Conservation (phyloP, 1,140 invertebrate genomes). For the Musca vetustissima region DNA sequence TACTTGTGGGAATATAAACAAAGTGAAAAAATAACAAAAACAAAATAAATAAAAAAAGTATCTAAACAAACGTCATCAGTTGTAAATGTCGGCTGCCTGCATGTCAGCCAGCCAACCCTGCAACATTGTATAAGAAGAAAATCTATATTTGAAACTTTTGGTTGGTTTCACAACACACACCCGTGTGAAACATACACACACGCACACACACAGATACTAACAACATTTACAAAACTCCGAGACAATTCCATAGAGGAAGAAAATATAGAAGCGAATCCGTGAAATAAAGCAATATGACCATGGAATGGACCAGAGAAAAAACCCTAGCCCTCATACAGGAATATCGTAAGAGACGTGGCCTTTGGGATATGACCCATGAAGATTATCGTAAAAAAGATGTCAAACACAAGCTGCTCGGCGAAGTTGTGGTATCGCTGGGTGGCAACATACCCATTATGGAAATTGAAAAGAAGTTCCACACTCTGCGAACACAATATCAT, state of each 20-base stretch:
- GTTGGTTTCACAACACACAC: too few relatives aligned
- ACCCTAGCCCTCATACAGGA: constrained; percentile 48
- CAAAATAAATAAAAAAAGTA: constrained; percentile 7
- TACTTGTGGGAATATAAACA: too few relatives aligned
- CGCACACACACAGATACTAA: not conserved
- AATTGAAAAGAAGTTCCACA: constrained; percentile 53
- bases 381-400: constrained; percentile 54
- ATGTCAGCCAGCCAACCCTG: not conserved
- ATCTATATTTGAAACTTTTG: too few relatives aligned
- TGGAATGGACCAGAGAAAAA: constrained; percentile 55
- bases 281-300: constrained; percentile 27
- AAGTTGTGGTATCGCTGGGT: constrained; percentile 44
- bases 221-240: not conserved
- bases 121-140: constrained; percentile 12
- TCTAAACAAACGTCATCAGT: constrained; percentile 3
- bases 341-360: constrained; percentile 47
- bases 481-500: constrained; percentile 51
- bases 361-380: constrained; percentile 55
- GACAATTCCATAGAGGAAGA: not conserved
- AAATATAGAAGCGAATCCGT: not conserved
- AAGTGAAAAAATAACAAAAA: not conserved
- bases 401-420: constrained; percentile 45
- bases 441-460: constrained; percentile 48
- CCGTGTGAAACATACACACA: too few relatives aligned
- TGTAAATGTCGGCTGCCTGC: too few relatives aligned